These are phyloP conservation scores for Acronicta leporina DNA, from an alignment of 2,888 invertebrate species.

Conservation along the genomic window DNA sequence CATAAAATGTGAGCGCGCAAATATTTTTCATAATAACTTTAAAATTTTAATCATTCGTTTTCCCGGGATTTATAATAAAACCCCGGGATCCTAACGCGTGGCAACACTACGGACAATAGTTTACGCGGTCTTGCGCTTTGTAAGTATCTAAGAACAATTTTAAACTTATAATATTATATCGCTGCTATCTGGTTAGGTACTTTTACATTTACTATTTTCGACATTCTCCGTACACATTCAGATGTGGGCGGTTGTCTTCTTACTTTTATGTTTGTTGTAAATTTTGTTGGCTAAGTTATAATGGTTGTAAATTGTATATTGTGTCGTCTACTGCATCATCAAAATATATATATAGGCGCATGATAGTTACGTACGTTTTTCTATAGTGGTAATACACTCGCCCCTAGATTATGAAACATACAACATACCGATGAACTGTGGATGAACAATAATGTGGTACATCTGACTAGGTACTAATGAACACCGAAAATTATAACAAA, in stretches of 20 bases:
- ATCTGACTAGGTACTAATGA: too few relatives aligned
- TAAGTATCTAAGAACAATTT: conserved; percentile 51
- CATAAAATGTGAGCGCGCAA: background rate
- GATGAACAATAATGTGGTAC: too few relatives aligned
- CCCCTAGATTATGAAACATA: too few relatives aligned
- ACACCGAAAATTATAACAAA: too few relatives aligned
- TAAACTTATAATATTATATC: conserved; percentile 63
- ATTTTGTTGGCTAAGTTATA: conserved; percentile 5
- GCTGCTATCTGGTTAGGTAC: conserved; percentile 39
- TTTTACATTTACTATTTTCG: conserved; percentile 44
- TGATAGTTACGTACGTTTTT: too few relatives aligned
- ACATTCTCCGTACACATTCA: conserved; percentile 14
- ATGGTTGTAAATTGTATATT: background rate
- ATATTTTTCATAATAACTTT: background rate
- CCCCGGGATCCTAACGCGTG: background rate
- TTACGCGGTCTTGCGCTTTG: conserved; percentile 31
- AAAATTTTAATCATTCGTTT: background rate
- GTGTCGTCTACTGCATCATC: too few relatives aligned
- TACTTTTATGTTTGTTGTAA: background rate
- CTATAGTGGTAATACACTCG: too few relatives aligned
- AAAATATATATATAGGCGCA: too few relatives aligned
- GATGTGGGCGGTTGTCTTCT: conserved; percentile 16
- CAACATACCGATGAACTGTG: too few relatives aligned
- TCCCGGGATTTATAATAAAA: conserved; percentile 5
- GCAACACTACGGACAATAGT: conserved; percentile 46